Evolutionary conservation across 2,797 vertebrate species (phyloP).

Genomic region (Macrochelys suwanniensis): DNA sequence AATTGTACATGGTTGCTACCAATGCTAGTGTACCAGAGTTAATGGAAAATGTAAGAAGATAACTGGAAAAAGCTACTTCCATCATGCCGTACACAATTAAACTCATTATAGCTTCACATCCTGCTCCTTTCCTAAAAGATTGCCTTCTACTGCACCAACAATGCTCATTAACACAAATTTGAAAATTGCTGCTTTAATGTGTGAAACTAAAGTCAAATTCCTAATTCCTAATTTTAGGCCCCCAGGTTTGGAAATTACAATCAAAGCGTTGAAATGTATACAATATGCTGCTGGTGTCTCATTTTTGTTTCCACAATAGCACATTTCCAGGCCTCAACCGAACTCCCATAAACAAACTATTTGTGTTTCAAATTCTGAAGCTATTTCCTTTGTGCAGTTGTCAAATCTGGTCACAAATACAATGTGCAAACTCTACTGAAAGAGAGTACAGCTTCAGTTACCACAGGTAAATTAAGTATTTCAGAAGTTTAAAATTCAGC

Average conservation of each 20-base stretch:
- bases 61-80: not conserved
- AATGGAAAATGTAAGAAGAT: not conserved
- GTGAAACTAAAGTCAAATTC: not conserved
- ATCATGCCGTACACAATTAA: accelerated
- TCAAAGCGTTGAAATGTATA: not conserved
- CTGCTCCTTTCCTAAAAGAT: not conserved
- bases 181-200: not conserved
- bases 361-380: not conserved
- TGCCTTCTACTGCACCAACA: not conserved
- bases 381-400: not conserved
- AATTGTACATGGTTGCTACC: not conserved
- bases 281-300: not conserved
- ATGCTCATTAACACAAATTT: not conserved
- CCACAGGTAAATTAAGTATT: not conserved
- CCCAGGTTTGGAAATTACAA: not conserved
- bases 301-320: not conserved
- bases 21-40: not conserved
- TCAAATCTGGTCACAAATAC: not conserved
- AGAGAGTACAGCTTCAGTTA: not conserved
- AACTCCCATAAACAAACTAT: not conserved
- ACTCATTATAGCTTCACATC: not conserved
- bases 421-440: not conserved
- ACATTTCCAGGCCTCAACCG: not conserved
- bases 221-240: not conserved
- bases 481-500: not conserved